Evolutionary conservation across 1,140 invertebrate species (phyloP).

Genomic region (Lysiphlebus fabarum): DNA sequence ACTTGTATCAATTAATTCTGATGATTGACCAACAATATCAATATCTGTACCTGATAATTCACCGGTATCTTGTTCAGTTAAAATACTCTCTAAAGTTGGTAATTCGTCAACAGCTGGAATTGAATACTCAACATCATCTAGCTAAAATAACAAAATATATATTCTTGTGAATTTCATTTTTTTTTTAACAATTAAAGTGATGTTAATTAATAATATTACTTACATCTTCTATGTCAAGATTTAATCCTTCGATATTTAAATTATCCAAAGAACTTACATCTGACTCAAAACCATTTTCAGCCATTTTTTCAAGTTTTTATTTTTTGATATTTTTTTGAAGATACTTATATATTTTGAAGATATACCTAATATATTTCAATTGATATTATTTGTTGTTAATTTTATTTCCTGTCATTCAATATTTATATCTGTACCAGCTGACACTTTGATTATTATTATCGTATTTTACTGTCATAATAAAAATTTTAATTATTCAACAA

Average conservation of each 20-base stretch:
- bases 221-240: conserved; percentile 69
- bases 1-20: conserved; percentile 45
- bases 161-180: too few relatives aligned
- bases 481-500: too few relatives aligned
- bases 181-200: not conserved
- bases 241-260: conserved; percentile 56
- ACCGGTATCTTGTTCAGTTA: conserved; percentile 71
- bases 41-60: conserved; percentile 61
- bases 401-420: too few relatives aligned
- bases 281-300: conserved; percentile 59
- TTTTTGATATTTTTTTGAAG: not conserved
- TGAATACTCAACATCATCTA: conserved; percentile 81
- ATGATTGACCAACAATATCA: conserved; percentile 40
- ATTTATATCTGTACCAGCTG: too few relatives aligned
- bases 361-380: too few relatives aligned
- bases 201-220: not conserved
- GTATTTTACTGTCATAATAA: too few relatives aligned
- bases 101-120: conserved; percentile 73
- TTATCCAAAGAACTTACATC: conserved; percentile 67
- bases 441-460: too few relatives aligned
- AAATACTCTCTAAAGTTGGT: conserved; percentile 81
- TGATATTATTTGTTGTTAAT: too few relatives aligned
- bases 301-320: conserved; percentile 41
- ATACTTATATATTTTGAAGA: too few relatives aligned
- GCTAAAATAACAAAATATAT: conserved; percentile 50